Evolutionary conservation across 92 coral and sea anemone genomes (phyloP).

Genomic region (Epizoanthus fatuus): DNA sequence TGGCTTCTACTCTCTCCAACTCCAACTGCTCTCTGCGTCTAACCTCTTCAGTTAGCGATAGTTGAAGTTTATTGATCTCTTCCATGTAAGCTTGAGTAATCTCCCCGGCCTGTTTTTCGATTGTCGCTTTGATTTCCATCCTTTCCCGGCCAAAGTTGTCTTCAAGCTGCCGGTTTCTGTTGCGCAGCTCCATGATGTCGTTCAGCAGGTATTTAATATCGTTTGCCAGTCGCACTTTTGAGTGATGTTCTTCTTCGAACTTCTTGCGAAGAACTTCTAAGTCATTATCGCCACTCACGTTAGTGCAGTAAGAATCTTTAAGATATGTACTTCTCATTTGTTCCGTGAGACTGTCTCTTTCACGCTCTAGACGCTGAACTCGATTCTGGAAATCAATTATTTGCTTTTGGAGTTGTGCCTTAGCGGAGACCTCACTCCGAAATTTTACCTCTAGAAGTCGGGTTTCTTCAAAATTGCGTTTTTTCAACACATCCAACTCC

Average conservation of each 20-base stretch:
- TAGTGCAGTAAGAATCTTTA: constrained; percentile 49
- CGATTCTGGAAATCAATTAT: constrained; percentile 75
- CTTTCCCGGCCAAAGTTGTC: constrained; percentile 84
- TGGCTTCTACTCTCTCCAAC: constrained; percentile 26
- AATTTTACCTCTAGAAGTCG: constrained; percentile 74
- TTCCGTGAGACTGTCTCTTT: constrained; percentile 69
- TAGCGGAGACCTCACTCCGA: constrained; percentile 69
- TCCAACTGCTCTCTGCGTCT: constrained; percentile 34
- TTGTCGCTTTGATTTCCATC: constrained; percentile 84
- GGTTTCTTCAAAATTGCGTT: constrained; percentile 68
- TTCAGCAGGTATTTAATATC: constrained; percentile 84
- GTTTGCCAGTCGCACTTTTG: constrained; percentile 78
- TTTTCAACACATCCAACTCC: constrained; percentile 67
- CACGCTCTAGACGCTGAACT: constrained; percentile 76
- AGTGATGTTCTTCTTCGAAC: constrained; percentile 80
- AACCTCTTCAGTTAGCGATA: constrained; percentile 78
- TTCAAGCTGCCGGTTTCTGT: constrained; percentile 79
- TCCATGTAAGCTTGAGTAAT: constrained; percentile 84
- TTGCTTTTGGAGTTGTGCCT: constrained; percentile 67
- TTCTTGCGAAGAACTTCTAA: constrained; percentile 68
- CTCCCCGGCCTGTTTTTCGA: constrained; percentile 89
- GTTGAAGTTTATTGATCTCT: constrained; percentile 83
- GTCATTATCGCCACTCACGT: constrained; percentile 62
- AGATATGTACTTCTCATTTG: constrained; percentile 49
- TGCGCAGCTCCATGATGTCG: constrained; percentile 85